Percentiles rank a stretch among this genome's conserved stretches.
Evolutionary conservation across 1,140 invertebrate species (phyloP).

Genomic region (Drosophila orena): DNA sequence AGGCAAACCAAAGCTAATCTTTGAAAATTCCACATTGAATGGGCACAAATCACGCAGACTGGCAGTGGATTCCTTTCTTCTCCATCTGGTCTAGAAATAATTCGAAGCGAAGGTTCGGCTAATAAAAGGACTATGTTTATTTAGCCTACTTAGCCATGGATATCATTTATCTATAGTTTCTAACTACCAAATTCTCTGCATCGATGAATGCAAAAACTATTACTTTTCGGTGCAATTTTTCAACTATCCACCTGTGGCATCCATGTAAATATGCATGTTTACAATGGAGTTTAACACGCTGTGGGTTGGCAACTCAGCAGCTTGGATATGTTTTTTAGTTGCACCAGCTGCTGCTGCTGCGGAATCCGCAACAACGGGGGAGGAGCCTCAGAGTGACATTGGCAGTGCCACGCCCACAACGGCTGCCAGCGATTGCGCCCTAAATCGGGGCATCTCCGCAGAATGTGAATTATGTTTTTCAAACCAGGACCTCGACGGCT

Average conservation of each 20-base stretch:
- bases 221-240: constrained; percentile 30
- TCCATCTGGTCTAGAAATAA: not conserved
- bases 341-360: constrained; percentile 23
- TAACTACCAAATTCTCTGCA: too few species aligned
- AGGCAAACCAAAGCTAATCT: constrained; percentile 20
- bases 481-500: not conserved
- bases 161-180: too few species aligned
- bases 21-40: constrained; percentile 12
- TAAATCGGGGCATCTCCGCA: constrained; percentile 9
- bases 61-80: not conserved
- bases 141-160: too few species aligned
- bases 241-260: constrained; percentile 52
- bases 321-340: constrained; percentile 38
- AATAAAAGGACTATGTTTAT: too few species aligned
- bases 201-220: not conserved
- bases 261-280: constrained; percentile 69
- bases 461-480: constrained; percentile 15
- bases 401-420: constrained; percentile 21
- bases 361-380: constrained; percentile 1
- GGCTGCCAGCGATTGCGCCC: constrained; percentile 33
- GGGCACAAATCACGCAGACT: not conserved
- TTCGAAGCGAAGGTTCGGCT: too few species aligned
- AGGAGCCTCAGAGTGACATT: constrained; percentile 16
- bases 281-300: constrained; percentile 67
- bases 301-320: constrained; percentile 47